Conservation (phyloP, 2,888 invertebrate genomes). For the Leucania comma region DNA sequence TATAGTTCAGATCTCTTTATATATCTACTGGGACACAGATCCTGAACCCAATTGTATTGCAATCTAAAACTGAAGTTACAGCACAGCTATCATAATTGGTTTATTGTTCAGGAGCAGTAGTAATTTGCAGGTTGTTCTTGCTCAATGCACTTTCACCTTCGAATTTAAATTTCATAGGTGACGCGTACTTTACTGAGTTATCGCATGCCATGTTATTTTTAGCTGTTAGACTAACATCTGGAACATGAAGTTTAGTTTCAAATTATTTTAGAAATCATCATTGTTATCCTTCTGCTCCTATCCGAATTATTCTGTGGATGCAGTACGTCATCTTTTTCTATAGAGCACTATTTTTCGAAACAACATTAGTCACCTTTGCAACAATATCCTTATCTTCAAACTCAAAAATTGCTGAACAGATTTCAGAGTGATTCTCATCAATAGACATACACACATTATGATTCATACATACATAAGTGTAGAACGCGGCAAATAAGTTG, state of each 20-base stretch:
- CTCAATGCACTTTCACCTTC: slow-evolving; percentile 11
- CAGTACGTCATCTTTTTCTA: too few species aligned
- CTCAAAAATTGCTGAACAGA: too few species aligned
- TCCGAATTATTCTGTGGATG: too few species aligned
- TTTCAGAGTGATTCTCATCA: too few species aligned
- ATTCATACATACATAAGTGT: too few species aligned
- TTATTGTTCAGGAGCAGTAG: slow-evolving; percentile 38
- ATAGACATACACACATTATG: too few species aligned
- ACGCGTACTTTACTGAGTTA: background rate
- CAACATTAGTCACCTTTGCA: background rate
- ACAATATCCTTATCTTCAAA: background rate
- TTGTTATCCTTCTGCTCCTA: background rate
- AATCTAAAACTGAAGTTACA: slow-evolving; percentile 25
- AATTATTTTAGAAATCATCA: background rate
- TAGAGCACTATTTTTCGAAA: too few species aligned
- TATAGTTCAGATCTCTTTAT: background rate
- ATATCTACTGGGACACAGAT: background rate
- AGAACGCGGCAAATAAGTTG: too few species aligned
- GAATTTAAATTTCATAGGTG: slow-evolving; percentile 20
- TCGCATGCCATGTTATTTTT: background rate
- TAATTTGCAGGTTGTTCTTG: slow-evolving; percentile 15
- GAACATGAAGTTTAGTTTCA: background rate
- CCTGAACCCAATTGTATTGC: slow-evolving; percentile 1
- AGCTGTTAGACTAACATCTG: background rate
- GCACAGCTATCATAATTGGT: slow-evolving; percentile 16